Base-by-base conservation (phyloP, 2,113 vertebrate species). In the Prietella phreatophila region DNA sequence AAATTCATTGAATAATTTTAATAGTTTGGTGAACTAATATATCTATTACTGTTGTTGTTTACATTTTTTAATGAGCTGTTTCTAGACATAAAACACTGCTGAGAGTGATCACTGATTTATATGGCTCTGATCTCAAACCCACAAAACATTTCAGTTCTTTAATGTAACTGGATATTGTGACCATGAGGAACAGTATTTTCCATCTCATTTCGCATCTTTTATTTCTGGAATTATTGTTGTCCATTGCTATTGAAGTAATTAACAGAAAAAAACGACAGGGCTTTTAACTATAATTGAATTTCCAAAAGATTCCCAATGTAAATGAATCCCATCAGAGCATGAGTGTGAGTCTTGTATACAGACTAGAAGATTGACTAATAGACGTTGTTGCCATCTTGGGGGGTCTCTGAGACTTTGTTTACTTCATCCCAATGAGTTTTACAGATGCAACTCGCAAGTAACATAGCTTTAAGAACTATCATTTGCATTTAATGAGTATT, bases 321-420 rank as follows among this genome's bases (percentile, higher is more conserved):
- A 88, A 90, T 82, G 78, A 86, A 79, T 75, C 76, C 84, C 85
- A 79, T 89, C 88, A 86, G 85, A 89, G 86, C 86, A 86, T 65
- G 60, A 82, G 58, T 82, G 67, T 69, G 81, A 50, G 9, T 78
- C 36, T 53, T 84, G 14, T 27, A 22, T 83, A 50, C 39, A 42
- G 69, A 85, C 20, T 50, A 30, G 4, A 36, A 56, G 36, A 81
- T 19, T 56, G 82, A 84, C 60, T 79, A 86, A 60, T 55, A 58
- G 78, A 80, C n/a, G 4, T 82, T 60, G 9, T 25, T 82, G 15
- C 80, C 56, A 82, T 82, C 80, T 82, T 42, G 39, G 80, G 55
- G 17, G 19, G 30, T 36, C 11, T 53, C 5, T 53, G 4, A 17
- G 76, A 53, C 4, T 42, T 50, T 50, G 42, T 58, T 81, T 56